phyloP scores from a whole-genome alignment of 2,888 invertebrate species.

The Hyppa rectilinea region DNA sequence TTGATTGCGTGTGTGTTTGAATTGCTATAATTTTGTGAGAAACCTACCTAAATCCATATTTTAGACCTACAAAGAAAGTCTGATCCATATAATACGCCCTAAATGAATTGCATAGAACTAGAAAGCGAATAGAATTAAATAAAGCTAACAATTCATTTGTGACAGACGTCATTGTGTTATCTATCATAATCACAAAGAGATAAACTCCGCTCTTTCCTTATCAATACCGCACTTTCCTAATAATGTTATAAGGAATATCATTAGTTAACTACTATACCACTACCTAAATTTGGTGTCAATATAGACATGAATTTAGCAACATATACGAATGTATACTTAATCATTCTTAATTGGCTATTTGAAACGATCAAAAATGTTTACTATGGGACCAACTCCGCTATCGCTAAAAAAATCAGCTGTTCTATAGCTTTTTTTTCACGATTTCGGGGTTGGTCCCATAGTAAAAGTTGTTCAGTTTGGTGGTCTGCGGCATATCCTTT shows the following conservation, averaged over 20 bases:
- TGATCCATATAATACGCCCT: too few species aligned
- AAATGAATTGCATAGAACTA: not conserved
- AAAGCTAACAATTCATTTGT: conserved; percentile 21
- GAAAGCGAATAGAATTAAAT: conserved; percentile 2
- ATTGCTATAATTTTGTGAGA: not conserved
- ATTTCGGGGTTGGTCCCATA: too few species aligned
- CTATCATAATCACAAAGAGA: conserved; percentile 3
- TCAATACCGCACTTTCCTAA: conserved; percentile 6
- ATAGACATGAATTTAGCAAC: conserved; percentile 16
- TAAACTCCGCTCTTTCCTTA: conserved; percentile 11
- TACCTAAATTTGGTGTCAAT: conserved; percentile 21
- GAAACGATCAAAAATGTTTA: too few species aligned
- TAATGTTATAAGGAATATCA: conserved; percentile 7
- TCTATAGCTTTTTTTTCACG: too few species aligned
- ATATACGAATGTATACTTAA: not conserved
- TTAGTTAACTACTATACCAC: not conserved
- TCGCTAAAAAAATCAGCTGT: too few species aligned
- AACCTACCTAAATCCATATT: too few species aligned
- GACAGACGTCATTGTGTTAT: conserved; percentile 6
- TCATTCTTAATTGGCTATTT: not conserved
- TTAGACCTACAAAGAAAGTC: not conserved
- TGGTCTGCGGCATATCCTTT: too few species aligned
- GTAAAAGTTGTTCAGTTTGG: too few species aligned
- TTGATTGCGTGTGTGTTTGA: not conserved
- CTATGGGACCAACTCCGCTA: too few species aligned